Evolutionary conservation across 2,113 vertebrate genomes (phyloP), one percentile per base, ranked within the genome.

Genomic region (Promerops cafer): DNA sequence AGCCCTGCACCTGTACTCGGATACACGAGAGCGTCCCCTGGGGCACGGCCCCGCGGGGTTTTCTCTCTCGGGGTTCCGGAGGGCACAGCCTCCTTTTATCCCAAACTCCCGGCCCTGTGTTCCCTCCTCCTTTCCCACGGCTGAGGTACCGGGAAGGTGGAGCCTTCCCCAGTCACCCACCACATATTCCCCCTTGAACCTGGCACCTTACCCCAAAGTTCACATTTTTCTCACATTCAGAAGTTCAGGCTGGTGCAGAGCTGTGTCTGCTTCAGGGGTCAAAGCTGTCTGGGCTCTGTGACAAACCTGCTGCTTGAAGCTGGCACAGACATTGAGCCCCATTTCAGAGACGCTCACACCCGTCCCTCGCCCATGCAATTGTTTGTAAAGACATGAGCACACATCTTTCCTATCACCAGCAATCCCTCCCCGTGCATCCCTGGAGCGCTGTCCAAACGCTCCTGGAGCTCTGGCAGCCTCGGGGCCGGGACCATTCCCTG

Each of bases 31-130:
- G 7, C 3, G 1, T 1, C 30, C 11, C 2, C 14, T 0, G 2
- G 3, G 18, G 2, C 35, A 16, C 47, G n/a, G 1, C 10, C 13
- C 13, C 2, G 0, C 1, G 1, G 3, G 8, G 5, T 3, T 11
- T 78, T 30, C 35, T 4, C 30, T 9, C 35, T 5, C 0, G 1
- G 6, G 10, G 18, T 16, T 27, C 30, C 0, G 0, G 56, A 14
- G 12, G 22, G 4, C 4, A 0, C 44, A 60, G 28, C 28, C 45
- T 16, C 50, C 20, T 35, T 35, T 54, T 6, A 35, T 23, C 20
- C 50, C 50, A 20, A 30, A 7, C 7, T 31, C 61, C 9, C 7
- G 1, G 18, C 39, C 1, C 1, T 13, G 3, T 2, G 2, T 2
- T 16, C 19, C 26, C 31, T 22, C 26, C 13, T 30, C 39, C 39